A percentile compares a stretch with the other conserved stretches of the same genome.
Conservation (phyloP, 2,797 vertebrate genomes). For the Sebastes minor region DNA sequence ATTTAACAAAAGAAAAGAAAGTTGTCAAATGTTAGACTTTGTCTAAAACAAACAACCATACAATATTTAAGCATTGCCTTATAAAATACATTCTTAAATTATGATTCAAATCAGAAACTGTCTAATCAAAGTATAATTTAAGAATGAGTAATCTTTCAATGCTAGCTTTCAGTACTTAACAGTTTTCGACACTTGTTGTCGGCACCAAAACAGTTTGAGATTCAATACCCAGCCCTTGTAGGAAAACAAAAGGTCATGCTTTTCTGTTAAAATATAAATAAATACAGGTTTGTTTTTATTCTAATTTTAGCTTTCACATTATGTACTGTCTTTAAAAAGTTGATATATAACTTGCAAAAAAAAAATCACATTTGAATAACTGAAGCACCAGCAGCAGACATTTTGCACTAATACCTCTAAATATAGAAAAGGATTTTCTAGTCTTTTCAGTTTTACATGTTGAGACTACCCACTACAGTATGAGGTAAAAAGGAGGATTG, state of each 20-base stretch:
- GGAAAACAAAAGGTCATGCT: background rate
- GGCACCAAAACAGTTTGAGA: background rate
- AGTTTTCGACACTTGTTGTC: background rate
- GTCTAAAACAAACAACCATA: background rate
- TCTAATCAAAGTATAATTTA: background rate
- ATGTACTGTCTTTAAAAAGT: background rate
- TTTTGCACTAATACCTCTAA: background rate
- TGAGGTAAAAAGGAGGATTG: constrained; percentile 11
- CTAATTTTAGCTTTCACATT: background rate
- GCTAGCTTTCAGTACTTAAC: background rate
- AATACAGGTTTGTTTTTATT: background rate
- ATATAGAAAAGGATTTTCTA: background rate
- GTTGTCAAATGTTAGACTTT: background rate
- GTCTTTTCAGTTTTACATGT: background rate
- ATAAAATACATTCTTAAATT: background rate
- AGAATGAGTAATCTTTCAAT: background rate
- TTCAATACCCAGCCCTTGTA: background rate
- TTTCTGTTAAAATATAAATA: background rate
- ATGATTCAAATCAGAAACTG: background rate
- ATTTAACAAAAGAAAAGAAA: background rate
- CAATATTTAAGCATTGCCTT: background rate
- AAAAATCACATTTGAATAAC: background rate
- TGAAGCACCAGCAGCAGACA: background rate
- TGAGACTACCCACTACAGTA: background rate
- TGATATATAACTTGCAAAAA: background rate